Percentiles rank a stretch among this genome's conserved stretches.
Evolutionary conservation across 1,140 invertebrate species (phyloP).

Genomic region (Maconellicoccus hirsutus): DNA sequence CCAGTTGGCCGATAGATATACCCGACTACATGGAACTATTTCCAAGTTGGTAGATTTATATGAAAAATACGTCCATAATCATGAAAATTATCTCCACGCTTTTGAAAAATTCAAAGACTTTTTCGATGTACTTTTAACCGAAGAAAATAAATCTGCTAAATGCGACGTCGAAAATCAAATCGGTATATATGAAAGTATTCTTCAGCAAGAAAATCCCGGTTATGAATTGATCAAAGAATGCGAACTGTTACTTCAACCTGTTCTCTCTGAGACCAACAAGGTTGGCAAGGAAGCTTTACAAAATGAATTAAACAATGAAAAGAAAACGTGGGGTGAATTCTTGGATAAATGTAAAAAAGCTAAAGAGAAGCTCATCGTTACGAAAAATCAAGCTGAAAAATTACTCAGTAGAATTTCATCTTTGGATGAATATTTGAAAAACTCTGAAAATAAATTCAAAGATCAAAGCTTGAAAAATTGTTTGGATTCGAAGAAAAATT

Average conservation of each 20-base stretch:
- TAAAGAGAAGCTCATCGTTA: slow-evolving; percentile 53
- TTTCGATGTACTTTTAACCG: slow-evolving; percentile 52
- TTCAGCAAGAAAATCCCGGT: slow-evolving; percentile 57
- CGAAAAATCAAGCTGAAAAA: slow-evolving; percentile 62
- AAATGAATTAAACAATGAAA: slow-evolving; percentile 61
- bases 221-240: slow-evolving; percentile 57
- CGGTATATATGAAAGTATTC: slow-evolving; percentile 58
- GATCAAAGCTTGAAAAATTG: slow-evolving; percentile 82
- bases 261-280: slow-evolving; percentile 64
- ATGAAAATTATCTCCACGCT: slow-evolving; percentile 67
- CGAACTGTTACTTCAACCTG: slow-evolving; percentile 53
- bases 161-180: slow-evolving; percentile 63
- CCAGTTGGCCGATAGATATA: slow-evolving; percentile 55
- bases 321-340: slow-evolving; percentile 63
- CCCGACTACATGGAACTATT: slow-evolving; percentile 51
- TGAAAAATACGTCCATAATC: slow-evolving; percentile 62
- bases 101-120: slow-evolving; percentile 62
- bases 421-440: slow-evolving; percentile 70
- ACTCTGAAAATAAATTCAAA: slow-evolving; percentile 70
- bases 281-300: slow-evolving; percentile 61
- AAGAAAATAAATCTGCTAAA: slow-evolving; percentile 57
- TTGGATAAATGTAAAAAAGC: slow-evolving; percentile 53
- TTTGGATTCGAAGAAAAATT: slow-evolving; percentile 63
- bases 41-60: slow-evolving; percentile 32
- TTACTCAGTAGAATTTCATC: slow-evolving; percentile 63